Conservation (phyloP, 1,140 invertebrate genomes). For the Drosophila athabasca region DNA sequence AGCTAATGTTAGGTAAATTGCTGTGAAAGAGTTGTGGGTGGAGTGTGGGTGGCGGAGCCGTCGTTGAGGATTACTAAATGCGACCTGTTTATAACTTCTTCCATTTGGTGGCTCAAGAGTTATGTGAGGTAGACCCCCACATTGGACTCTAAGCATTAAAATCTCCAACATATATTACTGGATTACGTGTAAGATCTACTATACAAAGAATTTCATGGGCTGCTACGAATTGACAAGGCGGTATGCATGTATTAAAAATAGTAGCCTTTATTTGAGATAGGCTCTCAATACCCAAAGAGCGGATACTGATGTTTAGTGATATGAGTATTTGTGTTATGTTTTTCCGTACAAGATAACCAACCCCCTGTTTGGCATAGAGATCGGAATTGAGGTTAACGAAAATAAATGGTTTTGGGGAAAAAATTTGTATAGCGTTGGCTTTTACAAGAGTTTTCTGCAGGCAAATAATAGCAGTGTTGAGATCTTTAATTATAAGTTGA, state of each 20-base stretch:
- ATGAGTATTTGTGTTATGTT: background rate
- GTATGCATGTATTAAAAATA: conserved; percentile 31
- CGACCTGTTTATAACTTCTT: conserved; percentile 18
- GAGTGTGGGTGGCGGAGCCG: no score
- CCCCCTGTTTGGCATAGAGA: conserved; percentile 7
- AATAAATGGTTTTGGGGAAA: background rate
- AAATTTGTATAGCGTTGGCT: background rate
- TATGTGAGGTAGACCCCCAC: conserved; percentile 14
- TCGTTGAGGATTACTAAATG: no score
- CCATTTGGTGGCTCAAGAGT: conserved; percentile 21
- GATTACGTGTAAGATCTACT: conserved; percentile 2
- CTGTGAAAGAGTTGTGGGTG: no score
- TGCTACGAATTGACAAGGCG: conserved; percentile 1
- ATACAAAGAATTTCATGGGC: conserved; percentile 13
- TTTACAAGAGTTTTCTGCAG: conserved; percentile 11
- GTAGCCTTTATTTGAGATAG: conserved; percentile 1
- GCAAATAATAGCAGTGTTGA: conserved; percentile 15
- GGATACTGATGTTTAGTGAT: background rate
- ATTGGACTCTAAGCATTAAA: conserved; percentile 20
- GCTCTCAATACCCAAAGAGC: conserved; percentile 18
- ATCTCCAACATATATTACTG: conserved; percentile 24
- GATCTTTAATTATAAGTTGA: conserved; percentile 9
- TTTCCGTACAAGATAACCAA: conserved; percentile 6
- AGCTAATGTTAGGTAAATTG: no score
- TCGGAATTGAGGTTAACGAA: background rate